phyloP scores from a whole-genome alignment of 2,888 invertebrate genomes.

The Furcula furcula region DNA sequence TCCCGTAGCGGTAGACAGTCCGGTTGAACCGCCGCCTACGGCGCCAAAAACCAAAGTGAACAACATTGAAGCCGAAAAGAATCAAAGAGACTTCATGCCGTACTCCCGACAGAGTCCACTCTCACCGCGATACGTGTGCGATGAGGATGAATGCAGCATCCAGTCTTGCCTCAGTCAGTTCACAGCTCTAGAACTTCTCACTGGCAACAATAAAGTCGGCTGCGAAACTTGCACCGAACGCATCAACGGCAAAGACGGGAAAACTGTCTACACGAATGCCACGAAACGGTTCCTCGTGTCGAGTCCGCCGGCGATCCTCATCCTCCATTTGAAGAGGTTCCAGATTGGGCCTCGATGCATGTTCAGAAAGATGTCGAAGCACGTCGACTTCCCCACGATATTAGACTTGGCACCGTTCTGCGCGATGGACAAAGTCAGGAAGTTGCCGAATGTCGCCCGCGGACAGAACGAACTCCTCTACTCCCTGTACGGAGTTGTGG shows the following conservation, averaged over 20 bases:
- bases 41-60: slow-evolving; percentile 51
- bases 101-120: slow-evolving; percentile 74
- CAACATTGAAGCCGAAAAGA: slow-evolving; percentile 55
- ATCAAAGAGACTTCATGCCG: slow-evolving; percentile 51
- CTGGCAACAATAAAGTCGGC: slow-evolving; percentile 95
- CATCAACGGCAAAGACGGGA: slow-evolving; percentile 85
- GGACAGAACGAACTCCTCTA: slow-evolving; percentile 88
- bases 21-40: slow-evolving; percentile 38
- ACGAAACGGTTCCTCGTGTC: slow-evolving; percentile 93
- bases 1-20: slow-evolving; percentile 40
- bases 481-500: slow-evolving; percentile 96
- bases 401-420: slow-evolving; percentile 96
- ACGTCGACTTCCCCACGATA: slow-evolving; percentile 92
- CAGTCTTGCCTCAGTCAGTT: slow-evolving; percentile 96
- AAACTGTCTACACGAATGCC: slow-evolving; percentile 90
- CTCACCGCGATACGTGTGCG: slow-evolving; percentile 86
- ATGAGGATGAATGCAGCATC: slow-evolving; percentile 91
- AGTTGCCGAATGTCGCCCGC: slow-evolving; percentile 82
- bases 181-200: slow-evolving; percentile 94
- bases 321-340: slow-evolving; percentile 97
- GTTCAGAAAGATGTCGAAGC: slow-evolving; percentile 92
- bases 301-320: slow-evolving; percentile 95
- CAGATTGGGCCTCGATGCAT: slow-evolving; percentile 88
- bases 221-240: slow-evolving; percentile 94
- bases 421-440: slow-evolving; percentile 84